Evolutionary conservation across 2,113 vertebrate genomes (phyloP), one percentile per base, ranked within the genome.

Genomic region (Mormyrus lacerda): DNA sequence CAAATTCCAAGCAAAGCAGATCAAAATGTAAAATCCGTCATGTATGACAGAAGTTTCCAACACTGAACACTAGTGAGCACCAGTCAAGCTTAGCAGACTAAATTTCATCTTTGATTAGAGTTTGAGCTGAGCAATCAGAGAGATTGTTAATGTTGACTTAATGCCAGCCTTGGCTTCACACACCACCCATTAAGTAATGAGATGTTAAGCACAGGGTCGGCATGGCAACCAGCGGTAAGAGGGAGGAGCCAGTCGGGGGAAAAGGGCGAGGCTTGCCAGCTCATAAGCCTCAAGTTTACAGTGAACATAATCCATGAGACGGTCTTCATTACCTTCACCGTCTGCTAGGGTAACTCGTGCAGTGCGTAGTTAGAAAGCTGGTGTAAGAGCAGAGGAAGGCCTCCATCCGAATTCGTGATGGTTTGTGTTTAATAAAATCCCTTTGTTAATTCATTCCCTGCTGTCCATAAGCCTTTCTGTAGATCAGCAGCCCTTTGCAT

Each of bases 101-200:
- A 42, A 79, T 87, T 65, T 87, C 42, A 79, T 31, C 6, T 45
- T 6, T 42, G 61, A 51, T 44, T 35, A 10, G 24, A 19, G 61
- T 17, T 79, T 48, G 31, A 55, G 35, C 61, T 90, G 89, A 65
- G 89, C 65, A 87, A 82, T 76, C 76, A 76, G 48, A 31, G 27
- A 79, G 65, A 87, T 47, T 39, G 51, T 45, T 61, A 39, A 87
- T 82, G 65, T 39, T 24, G 61, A 45, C 47, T 87, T 87, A 87
- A 89, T n/a, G 17, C 24, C 90, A 82, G n/a, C 69, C 89, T 89
- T 90, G 90, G 89, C 85, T 87, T n/a, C 35, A 69, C 82, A 87
- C 50, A 79, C 47, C 58, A 48, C 2, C 89, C 53, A 89, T 91
- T 91, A 91, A 90, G 90, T 89, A 91, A 90, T 76, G 82, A 86